Evolutionary conservation across 2,113 vertebrate species (phyloP).

Genomic region (Emydocephalus ijimae): DNA sequence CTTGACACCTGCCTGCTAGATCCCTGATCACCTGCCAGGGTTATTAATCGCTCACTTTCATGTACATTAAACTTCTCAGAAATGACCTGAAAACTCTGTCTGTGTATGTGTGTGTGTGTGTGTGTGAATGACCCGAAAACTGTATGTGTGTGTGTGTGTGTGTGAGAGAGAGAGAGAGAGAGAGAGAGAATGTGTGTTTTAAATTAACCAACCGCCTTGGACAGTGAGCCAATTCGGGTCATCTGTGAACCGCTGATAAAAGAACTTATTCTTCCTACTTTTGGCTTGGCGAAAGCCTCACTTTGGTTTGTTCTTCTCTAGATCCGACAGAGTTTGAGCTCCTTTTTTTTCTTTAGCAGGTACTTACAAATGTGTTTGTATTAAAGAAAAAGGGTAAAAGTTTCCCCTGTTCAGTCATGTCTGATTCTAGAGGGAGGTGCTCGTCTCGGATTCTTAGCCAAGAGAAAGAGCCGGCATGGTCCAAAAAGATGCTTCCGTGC

Average conservation of each 20-base stretch:
- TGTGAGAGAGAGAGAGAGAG: too few relatives aligned
- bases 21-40: neutral
- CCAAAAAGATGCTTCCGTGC: too few relatives aligned
- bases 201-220: neutral
- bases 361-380: neutral
- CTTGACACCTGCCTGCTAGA: conserved; percentile 9
- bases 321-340: neutral
- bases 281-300: neutral
- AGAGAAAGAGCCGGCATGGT: too few relatives aligned
- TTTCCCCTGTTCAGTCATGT: neutral
- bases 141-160: too few relatives aligned
- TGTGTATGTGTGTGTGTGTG: too few relatives aligned
- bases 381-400: neutral
- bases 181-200: neutral
- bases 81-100: neutral
- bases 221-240: neutral
- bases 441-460: too few relatives aligned
- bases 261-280: neutral
- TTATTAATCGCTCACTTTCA: conserved; percentile 16
- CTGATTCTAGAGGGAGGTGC: neutral
- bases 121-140: too few relatives aligned
- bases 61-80: neutral
- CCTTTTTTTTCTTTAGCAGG: neutral
- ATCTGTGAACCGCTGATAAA: neutral
- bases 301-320: neutral